Conservation (phyloP, 2,888 invertebrate species). For the Dicycla oo region DNA sequence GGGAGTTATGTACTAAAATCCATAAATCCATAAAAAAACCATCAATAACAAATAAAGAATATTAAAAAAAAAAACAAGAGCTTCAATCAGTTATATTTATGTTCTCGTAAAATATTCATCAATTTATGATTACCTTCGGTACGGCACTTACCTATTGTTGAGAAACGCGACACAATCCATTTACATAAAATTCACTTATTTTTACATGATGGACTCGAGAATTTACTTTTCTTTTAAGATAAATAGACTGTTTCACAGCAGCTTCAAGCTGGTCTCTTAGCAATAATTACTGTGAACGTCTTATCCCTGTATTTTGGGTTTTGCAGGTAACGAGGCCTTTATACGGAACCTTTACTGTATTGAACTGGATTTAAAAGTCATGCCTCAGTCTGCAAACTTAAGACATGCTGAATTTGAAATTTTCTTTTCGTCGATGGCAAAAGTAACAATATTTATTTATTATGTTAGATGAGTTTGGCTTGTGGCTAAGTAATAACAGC, state of each 20-base stretch:
- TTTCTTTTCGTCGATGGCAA: no score
- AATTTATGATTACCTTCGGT: conserved; percentile 50
- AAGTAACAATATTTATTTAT: no score
- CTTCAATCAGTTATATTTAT: conserved; percentile 67
- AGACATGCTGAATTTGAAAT: no score
- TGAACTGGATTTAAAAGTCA: no score
- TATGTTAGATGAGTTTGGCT: no score
- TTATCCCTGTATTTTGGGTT: no score
- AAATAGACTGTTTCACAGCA: not conserved
- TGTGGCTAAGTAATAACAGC: no score
- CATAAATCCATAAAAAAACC: conserved; percentile 23
- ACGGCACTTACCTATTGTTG: conserved; percentile 66
- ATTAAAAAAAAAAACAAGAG: conserved; percentile 37
- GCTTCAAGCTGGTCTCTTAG: not conserved
- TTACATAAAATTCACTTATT: conserved; percentile 50
- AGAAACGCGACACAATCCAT: conserved; percentile 44
- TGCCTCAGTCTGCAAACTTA: no score
- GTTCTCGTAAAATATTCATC: conserved; percentile 69
- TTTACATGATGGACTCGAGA: conserved; percentile 48
- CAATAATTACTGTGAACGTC: no score
- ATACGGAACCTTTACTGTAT: no score
- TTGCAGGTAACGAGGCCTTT: no score
- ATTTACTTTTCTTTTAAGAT: not conserved
- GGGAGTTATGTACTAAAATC: not conserved
- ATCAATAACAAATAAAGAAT: conserved; percentile 13